Conservation (phyloP, 1,140 invertebrate species). For the Proctacanthus coquilletti region DNA sequence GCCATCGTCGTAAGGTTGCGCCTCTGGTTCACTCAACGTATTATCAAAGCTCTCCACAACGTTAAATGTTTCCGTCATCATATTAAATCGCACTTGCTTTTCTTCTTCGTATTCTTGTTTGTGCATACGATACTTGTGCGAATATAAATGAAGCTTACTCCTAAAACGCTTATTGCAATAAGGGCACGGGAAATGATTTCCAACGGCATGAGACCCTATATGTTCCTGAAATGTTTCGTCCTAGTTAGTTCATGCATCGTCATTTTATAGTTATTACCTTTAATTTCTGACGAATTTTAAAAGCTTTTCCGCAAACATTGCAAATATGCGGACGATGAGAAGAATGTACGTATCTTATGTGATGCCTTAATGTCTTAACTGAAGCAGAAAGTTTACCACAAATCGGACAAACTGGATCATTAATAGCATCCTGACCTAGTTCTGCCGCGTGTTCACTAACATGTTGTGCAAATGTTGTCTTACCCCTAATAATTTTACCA, state of each 20-base stretch:
- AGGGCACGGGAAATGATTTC: neutral
- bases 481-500: neutral
- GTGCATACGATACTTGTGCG: neutral
- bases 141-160: neutral
- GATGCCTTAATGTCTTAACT: neutral
- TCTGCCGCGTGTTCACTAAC: neutral
- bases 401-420: neutral
- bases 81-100: neutral
- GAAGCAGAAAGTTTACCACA: neutral
- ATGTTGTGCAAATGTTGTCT: neutral
- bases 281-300: constrained; percentile 1
- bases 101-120: neutral
- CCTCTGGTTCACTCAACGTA: no score
- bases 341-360: neutral
- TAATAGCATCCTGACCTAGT: neutral
- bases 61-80: no score
- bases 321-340: neutral
- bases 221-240: neutral
- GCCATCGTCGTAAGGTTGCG: no score
- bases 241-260: neutral
- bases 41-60: no score
- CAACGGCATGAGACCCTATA: neutral
- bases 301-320: neutral
- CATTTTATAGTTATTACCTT: neutral
- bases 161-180: neutral